Conservation (phyloP, 2,113 vertebrate genomes). For the Onychorhynchus coronatus region DNA sequence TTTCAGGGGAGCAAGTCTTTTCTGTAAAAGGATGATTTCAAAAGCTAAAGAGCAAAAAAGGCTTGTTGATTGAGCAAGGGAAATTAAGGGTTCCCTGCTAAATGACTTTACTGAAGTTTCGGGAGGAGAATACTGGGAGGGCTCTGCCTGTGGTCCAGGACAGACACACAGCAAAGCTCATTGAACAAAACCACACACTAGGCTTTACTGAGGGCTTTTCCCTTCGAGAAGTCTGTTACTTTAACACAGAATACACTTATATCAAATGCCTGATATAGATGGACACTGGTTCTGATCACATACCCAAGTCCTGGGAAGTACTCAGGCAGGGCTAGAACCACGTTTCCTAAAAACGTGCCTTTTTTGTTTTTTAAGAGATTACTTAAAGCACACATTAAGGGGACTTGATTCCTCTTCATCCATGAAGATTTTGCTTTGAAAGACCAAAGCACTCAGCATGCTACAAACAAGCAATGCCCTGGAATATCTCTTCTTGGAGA, state of each 20-base stretch:
- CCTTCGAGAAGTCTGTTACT: background rate
- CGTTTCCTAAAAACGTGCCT: background rate
- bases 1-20: background rate
- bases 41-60: background rate
- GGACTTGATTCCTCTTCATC: background rate
- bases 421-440: background rate
- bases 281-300: background rate
- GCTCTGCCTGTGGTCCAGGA: background rate
- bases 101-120: background rate
- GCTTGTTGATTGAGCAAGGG: background rate
- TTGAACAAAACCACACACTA: background rate
- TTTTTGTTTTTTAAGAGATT: background rate
- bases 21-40: background rate
- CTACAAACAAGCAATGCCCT: background rate
- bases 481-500: background rate
- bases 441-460: background rate
- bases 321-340: background rate
- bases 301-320: background rate
- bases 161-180: background rate
- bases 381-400: background rate
- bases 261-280: background rate
- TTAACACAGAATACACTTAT: background rate
- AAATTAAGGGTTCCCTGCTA: background rate
- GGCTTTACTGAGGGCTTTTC: background rate
- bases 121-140: background rate